These are phyloP conservation scores for Lepidonotus clava DNA, from an alignment of 2,888 invertebrate species.

Conservation along the genomic window DNA sequence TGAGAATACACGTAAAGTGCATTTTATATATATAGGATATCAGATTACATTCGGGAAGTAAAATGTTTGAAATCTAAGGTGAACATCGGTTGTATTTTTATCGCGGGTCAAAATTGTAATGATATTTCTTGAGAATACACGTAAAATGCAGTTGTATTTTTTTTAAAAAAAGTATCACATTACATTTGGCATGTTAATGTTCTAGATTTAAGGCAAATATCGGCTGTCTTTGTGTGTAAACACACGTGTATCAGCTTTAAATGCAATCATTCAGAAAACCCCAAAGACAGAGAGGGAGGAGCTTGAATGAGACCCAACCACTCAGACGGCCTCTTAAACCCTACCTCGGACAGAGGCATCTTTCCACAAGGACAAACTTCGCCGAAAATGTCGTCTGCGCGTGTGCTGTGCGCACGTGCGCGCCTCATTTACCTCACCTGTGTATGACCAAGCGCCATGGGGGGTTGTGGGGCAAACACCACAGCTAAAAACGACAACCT, in stretches of 20 bases:
- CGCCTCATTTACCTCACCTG: slow-evolving; percentile 21
- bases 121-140: too few relatives aligned
- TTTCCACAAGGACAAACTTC: not conserved
- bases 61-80: too few relatives aligned
- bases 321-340: not conserved
- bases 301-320: not conserved
- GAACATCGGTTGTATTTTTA: too few relatives aligned
- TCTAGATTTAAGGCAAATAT: not conserved
- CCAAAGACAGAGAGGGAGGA: not conserved
- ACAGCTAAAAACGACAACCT: slow-evolving; percentile 11
- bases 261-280: not conserved
- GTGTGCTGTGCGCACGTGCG: slow-evolving; percentile 11
- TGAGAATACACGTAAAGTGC: too few relatives aligned
- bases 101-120: too few relatives aligned
- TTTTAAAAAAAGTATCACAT: too few relatives aligned
- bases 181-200: too few relatives aligned
- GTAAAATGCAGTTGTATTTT: too few relatives aligned
- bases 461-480: too few relatives aligned
- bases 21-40: too few relatives aligned
- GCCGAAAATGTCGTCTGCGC: not conserved
- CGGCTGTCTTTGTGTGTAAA: not conserved
- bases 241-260: not conserved
- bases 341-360: not conserved
- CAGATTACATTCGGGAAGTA: too few relatives aligned
- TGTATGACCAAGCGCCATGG: not conserved